These are phyloP conservation scores for Pedionomus torquatus DNA, from an alignment of 2,113 vertebrate species.

Conservation along the genomic window DNA sequence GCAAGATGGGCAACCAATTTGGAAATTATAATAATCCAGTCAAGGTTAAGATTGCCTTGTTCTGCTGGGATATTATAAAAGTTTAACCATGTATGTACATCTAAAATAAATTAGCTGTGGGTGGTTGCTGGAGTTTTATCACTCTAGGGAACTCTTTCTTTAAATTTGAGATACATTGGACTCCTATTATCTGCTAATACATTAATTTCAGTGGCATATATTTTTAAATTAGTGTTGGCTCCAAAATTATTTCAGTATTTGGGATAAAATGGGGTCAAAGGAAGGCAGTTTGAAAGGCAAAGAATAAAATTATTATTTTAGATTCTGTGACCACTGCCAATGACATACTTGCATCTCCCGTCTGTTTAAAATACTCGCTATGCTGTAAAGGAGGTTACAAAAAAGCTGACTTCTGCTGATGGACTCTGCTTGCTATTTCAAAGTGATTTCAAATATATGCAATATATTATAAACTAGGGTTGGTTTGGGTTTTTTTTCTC, in stretches of 20 bases:
- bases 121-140: constrained; percentile 17
- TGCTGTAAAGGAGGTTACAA: neutral
- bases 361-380: neutral
- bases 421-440: neutral
- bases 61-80: constrained; percentile 28
- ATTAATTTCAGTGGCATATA: neutral
- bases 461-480: neutral
- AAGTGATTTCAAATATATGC: neutral
- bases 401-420: neutral
- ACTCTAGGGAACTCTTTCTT: neutral
- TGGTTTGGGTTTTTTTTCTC: neutral
- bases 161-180: neutral
- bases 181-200: neutral
- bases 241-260: constrained; percentile 10
- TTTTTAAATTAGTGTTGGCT: neutral
- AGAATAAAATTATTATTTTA: neutral
- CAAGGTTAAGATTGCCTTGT: constrained; percentile 39
- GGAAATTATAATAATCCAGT: constrained; percentile 50
- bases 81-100: constrained; percentile 6
- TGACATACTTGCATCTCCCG: neutral
- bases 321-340: neutral
- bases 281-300: constrained; percentile 4
- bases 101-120: constrained; percentile 41
- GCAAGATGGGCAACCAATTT: constrained; percentile 39
- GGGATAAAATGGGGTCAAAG: neutral